A percentile compares a stretch with the other conserved stretches of the same genome.
Evolutionary conservation across 2,797 vertebrate species (phyloP).

Genomic region (Pempheris klunzingeri): DNA sequence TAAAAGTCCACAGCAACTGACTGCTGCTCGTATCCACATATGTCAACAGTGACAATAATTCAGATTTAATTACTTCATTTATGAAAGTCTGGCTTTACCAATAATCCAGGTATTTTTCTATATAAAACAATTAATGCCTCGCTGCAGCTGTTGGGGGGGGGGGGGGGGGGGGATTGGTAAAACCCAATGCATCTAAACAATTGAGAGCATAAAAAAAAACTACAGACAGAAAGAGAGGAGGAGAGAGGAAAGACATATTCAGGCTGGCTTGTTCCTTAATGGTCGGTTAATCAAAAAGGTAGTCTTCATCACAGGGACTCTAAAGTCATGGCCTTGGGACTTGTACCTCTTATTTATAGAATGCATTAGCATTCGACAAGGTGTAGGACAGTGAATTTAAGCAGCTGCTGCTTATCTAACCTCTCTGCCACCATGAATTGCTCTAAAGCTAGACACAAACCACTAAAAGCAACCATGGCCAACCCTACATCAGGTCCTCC

Average conservation of each 20-base stretch:
- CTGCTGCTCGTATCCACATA: conserved; percentile 17
- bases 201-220: conserved; percentile 23
- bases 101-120: conserved; percentile 10
- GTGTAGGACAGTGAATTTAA: conserved; percentile 46
- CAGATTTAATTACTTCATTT: conserved; percentile 48
- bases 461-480: conserved; percentile 37
- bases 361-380: conserved; percentile 63
- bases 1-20: conserved; percentile 43
- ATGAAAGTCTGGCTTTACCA: conserved; percentile 32
- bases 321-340: conserved; percentile 37
- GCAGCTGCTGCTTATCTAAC: conserved; percentile 49
- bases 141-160: background rate
- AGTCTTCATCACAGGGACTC: conserved; percentile 34
- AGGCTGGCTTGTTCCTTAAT: conserved; percentile 29
- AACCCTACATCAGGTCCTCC: background rate
- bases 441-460: conserved; percentile 38
- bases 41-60: conserved; percentile 21
- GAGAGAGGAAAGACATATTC: conserved; percentile 6
- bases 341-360: conserved; percentile 58
- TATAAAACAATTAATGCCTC: background rate
- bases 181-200: conserved; percentile 32
- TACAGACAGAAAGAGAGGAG: background rate
- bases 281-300: conserved; percentile 38
- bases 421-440: conserved; percentile 28
- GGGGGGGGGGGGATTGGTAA: too few relatives aligned